phyloP scores from a whole-genome alignment of 64 coral and sea anemone genomes.

The Anthopleura sola region DNA sequence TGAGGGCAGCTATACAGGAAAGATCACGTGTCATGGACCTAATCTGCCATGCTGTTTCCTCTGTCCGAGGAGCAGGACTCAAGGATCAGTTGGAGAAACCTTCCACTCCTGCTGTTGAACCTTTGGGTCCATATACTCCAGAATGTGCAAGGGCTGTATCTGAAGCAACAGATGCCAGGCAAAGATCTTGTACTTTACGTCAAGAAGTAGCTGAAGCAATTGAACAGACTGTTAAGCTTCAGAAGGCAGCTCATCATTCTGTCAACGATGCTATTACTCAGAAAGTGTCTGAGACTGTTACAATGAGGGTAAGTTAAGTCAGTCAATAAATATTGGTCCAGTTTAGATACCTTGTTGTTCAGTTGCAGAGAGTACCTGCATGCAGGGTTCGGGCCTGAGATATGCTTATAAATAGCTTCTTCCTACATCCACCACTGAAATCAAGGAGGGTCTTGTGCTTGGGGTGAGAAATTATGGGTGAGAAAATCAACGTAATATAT shows the following conservation, averaged over 20 bases:
- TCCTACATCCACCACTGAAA: too few relatives aligned
- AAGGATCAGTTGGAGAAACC: conserved; percentile 92
- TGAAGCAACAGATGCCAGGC: conserved; percentile 68
- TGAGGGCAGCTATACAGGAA: conserved; percentile 68
- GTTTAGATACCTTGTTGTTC: too few relatives aligned
- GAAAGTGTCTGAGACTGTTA: conserved; percentile 94
- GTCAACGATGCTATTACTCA: conserved; percentile 98
- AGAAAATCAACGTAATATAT: too few relatives aligned
- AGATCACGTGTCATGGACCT: conserved; percentile 86
- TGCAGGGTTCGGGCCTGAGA: too few relatives aligned
- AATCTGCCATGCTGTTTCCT: conserved; percentile 90
- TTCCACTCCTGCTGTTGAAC: conserved; percentile 71
- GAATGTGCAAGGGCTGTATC: conserved; percentile 89
- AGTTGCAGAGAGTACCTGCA: too few relatives aligned
- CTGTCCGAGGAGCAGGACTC: conserved; percentile 77
- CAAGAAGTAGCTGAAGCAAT: conserved; percentile 90
- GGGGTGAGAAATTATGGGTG: too few relatives aligned
- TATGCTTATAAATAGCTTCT: too few relatives aligned
- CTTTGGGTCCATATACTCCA: conserved; percentile 97
- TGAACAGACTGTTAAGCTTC: conserved; percentile 87
- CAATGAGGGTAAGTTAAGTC: conserved; percentile 82
- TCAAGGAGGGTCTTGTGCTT: too few relatives aligned
- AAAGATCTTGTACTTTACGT: conserved; percentile 68
- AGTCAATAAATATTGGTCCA: too few relatives aligned
- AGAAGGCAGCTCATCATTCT: conserved; percentile 89